Evolutionary conservation across 2,113 vertebrate species (phyloP).

Genomic region (Ursus arctos): DNA sequence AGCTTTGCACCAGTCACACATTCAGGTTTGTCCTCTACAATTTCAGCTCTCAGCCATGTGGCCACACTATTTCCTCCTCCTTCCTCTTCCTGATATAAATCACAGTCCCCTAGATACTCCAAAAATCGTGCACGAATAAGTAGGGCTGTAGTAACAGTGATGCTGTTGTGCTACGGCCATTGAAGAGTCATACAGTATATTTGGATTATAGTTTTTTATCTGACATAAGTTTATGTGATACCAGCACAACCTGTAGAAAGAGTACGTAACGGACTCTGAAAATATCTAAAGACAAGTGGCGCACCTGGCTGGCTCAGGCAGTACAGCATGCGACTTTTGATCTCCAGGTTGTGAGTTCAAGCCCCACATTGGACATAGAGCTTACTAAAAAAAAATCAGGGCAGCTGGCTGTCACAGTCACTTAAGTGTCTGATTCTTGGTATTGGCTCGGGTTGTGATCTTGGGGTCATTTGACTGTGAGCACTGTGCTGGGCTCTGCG

Average conservation of each 20-base stretch:
- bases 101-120: neutral
- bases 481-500: neutral
- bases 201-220: neutral
- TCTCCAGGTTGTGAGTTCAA: neutral
- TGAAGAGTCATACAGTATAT: neutral
- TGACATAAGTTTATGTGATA: neutral
- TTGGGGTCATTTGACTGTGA: too few relatives aligned
- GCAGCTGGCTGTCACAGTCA: neutral
- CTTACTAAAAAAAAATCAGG: neutral
- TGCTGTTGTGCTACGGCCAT: too few relatives aligned
- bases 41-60: neutral
- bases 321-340: neutral
- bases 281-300: neutral
- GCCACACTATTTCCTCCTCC: neutral
- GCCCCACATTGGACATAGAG: neutral
- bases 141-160: neutral
- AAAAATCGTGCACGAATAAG: too few relatives aligned
- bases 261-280: neutral
- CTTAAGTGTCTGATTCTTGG: neutral
- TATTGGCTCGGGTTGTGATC: neutral
- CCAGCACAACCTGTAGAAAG: neutral
- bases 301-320: neutral
- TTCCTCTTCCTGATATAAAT: neutral
- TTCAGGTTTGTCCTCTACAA: neutral
- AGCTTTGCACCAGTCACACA: neutral